Evolutionary conservation across 1,140 invertebrate genomes (phyloP), one percentile per base, ranked within the genome.

Genomic region (Atopsyche davidsoni): DNA sequence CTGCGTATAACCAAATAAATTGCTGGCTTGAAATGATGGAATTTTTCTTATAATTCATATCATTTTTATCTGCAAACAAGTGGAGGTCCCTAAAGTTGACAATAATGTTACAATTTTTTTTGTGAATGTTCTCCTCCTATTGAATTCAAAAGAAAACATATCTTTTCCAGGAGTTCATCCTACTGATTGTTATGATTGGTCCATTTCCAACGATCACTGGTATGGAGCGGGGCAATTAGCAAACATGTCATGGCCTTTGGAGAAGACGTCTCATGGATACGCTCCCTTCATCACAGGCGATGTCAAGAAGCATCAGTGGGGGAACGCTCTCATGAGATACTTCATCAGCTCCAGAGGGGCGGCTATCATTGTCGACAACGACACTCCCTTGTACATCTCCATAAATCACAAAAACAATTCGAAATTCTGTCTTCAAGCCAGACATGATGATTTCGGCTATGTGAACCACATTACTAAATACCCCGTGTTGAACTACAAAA

Each of bases 341-440:
- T 89, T 92, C 55, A 80, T 93, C 17, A 90, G 84, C 60, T 89
- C 88, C 0, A 84, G 84, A 64, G 90, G 89, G 6, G 86, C 85
- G 10, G 85, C 86, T 0, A 81, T 94, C 16, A 75, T 85, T 16
- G 75, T 93, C 1, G 83, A 86, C 50, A 77, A 86, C 6, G 73
- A 83, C 24, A 85, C 84, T 0, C 90, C 90, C 0, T 68, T 94
- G 0, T 85, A 91, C 62, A 72, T 92, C 0, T 82, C 86, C 1
- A 80, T 90, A 6, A 86, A 87, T 55, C 67, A 69, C 47, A 65
- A 64, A 13, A 79, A 76, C 23, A 74, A 66, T 22, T 81, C 77
- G 56, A 75, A 84, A 60, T 79, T 92, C 38, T 92, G 87, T 55
- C 62, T 91, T 0, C 79, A 82, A 61, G 85, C 87, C 0, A 78